phyloP scores from a whole-genome alignment of 64 coral and sea anemone species.

The Montipora capricornis region DNA sequence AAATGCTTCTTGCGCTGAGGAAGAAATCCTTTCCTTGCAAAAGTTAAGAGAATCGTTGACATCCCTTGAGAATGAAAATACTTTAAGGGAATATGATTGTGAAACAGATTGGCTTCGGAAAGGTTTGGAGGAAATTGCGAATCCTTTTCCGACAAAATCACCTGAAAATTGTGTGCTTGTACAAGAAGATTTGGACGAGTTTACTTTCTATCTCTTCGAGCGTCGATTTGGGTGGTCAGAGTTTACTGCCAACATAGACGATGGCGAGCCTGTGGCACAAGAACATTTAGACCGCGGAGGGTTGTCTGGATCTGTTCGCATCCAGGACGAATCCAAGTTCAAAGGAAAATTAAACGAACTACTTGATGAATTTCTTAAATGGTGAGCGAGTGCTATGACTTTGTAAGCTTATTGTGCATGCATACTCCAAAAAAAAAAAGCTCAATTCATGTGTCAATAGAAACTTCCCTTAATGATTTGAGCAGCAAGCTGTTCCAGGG shows the following conservation, averaged over 20 bases:
- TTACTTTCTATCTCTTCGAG: constrained; percentile 98
- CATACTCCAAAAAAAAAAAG: not conserved
- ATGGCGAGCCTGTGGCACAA: constrained; percentile 25
- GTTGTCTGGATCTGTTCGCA: constrained; percentile 50
- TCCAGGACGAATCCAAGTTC: constrained; percentile 86
- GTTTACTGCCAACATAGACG: constrained; percentile 53
- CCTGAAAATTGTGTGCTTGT: constrained; percentile 71
- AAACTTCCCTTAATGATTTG: no score
- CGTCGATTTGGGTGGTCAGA: constrained; percentile 96
- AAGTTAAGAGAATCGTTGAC: constrained; percentile 67
- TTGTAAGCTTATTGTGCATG: not conserved
- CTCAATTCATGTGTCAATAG: not conserved
- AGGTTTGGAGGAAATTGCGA: constrained; percentile 50
- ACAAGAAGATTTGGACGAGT: constrained; percentile 78
- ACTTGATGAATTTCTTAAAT: constrained; percentile 93
- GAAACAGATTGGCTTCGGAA: constrained; percentile 86
- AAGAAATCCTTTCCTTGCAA: constrained; percentile 83
- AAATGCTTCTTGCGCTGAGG: constrained; percentile 70
- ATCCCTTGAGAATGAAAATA: constrained; percentile 33
- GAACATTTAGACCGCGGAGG: constrained; percentile 34
- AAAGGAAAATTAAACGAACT: constrained; percentile 88
- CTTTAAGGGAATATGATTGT: constrained; percentile 77
- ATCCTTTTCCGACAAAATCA: constrained; percentile 85
- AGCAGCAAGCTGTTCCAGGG: no score
- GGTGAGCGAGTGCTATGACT: constrained; percentile 47